Percentiles rank a stretch among this genome's conserved stretches.
phyloP scores from a whole-genome alignment of 2,888 invertebrate genomes.

The Timandra comae region DNA sequence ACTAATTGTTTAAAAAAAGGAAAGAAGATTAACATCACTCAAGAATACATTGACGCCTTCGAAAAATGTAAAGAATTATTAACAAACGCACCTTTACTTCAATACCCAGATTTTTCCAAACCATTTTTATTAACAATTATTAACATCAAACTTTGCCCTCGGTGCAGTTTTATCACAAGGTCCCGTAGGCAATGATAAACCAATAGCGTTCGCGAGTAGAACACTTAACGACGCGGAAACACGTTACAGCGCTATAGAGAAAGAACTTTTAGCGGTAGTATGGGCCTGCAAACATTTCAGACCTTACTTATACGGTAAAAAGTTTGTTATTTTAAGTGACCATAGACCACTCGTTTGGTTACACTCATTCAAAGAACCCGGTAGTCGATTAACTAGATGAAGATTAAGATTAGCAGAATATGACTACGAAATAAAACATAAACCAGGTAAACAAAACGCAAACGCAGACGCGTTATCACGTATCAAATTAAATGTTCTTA shows the following conservation, averaged over 20 bases:
- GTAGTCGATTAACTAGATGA: conserved; percentile 7
- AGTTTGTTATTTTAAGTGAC: conserved; percentile 44
- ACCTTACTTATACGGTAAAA: conserved; percentile 37
- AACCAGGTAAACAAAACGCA: conserved; percentile 3
- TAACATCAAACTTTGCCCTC: conserved; percentile 2
- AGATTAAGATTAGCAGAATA: conserved; percentile 4
- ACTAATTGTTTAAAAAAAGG: conserved; percentile 24
- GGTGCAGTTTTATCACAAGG: conserved; percentile 20
- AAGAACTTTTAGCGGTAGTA: conserved; percentile 37
- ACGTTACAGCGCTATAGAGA: conserved; percentile 30
- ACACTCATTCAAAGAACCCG: conserved; percentile 3
- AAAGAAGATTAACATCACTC: conserved; percentile 8
- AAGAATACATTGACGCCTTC: conserved; percentile 21
- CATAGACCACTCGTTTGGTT: conserved; percentile 28
- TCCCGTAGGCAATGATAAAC: conserved; percentile 23
- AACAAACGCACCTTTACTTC: conserved; percentile 31
- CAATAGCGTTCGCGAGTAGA: conserved; percentile 24
- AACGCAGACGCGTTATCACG: conserved; percentile 10
- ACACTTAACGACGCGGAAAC: conserved; percentile 24
- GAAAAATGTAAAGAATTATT: conserved; percentile 29
- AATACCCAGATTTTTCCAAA: conserved; percentile 37
- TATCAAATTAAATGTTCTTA: conserved; percentile 1
- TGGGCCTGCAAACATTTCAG: conserved; percentile 38
- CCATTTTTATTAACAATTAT: conserved; percentile 9
- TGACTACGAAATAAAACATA: conserved; percentile 4